These are phyloP conservation scores for Channallabes apus DNA, from an alignment of 2,797 vertebrate genomes.

Conservation along the genomic window DNA sequence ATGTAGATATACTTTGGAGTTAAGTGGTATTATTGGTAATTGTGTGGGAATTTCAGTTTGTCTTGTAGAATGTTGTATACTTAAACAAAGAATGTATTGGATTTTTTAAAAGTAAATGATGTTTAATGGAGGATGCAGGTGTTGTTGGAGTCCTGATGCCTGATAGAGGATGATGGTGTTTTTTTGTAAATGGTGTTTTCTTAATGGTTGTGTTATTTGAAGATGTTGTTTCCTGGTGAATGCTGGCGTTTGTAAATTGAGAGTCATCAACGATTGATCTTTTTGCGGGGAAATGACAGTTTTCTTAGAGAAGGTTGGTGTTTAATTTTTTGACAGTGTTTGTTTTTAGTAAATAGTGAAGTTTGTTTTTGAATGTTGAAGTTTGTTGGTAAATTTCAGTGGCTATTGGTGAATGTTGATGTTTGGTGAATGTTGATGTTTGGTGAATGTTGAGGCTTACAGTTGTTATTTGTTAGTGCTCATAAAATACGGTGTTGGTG, in stretches of 20 bases:
- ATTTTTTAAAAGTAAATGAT: too few species aligned
- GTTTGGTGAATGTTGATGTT: neutral
- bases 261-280: neutral
- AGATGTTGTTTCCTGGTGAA: neutral
- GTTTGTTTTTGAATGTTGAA: conserved; percentile 1
- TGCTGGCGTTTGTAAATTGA: neutral
- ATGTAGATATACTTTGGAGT: neutral
- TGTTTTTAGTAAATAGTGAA: neutral
- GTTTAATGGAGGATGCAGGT: neutral
- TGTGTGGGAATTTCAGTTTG: too few species aligned
- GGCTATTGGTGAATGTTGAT: neutral
- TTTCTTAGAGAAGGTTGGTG: neutral
- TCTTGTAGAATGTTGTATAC: too few species aligned
- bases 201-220: neutral
- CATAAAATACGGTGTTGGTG: neutral
- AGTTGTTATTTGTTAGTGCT: neutral
- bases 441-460: too few species aligned
- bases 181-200: neutral
- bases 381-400: neutral
- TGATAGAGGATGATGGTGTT: neutral
- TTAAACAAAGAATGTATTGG: too few species aligned
- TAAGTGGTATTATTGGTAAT: too few species aligned
- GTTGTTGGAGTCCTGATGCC: too few species aligned
- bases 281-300: neutral
- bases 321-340: neutral